phyloP scores from a whole-genome alignment of 2,888 invertebrate species.

The Eristalis intricaria region DNA sequence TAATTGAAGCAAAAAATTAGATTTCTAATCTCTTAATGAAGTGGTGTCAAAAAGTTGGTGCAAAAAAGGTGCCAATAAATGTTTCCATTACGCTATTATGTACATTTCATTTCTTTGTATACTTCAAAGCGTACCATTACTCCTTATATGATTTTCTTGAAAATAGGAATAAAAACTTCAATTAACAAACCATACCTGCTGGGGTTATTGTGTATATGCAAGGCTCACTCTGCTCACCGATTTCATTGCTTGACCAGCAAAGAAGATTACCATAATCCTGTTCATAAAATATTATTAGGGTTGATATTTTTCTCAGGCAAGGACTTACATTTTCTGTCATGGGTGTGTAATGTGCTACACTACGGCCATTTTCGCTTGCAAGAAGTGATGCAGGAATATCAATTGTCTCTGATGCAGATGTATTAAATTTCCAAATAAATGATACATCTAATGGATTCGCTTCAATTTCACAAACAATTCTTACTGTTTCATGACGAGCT shows the following conservation, averaged over 20 bases:
- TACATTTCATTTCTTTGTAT: no score
- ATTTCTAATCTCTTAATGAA: no score
- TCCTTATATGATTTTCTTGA: no score
- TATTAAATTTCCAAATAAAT: conserved; percentile 90
- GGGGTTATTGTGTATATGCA: conserved; percentile 89
- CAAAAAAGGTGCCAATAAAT: no score
- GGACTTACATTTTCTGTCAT: conserved; percentile 84
- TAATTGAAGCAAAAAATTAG: no score
- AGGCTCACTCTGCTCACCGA: conserved; percentile 87
- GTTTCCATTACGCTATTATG: no score
- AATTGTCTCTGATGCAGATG: conserved; percentile 85
- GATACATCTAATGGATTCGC: conserved; percentile 87
- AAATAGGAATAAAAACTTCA: no score
- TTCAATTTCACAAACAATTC: conserved; percentile 88
- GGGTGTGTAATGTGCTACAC: conserved; percentile 87
- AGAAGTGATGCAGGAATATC: conserved; percentile 86
- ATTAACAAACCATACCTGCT: conserved; percentile 83
- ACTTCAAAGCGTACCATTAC: no score
- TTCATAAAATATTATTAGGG: background rate
- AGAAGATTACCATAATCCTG: conserved; percentile 88
- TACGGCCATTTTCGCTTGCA: conserved; percentile 84
- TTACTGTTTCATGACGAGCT: conserved; percentile 87
- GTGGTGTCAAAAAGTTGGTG: no score
- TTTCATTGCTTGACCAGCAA: conserved; percentile 89
- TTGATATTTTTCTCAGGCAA: conserved; percentile 19